Percentiles rank a stretch among this genome's conserved stretches.
These are phyloP conservation scores for Sminthurides bifidus DNA, from an alignment of 1,140 invertebrate genomes.

Conservation along the genomic window DNA sequence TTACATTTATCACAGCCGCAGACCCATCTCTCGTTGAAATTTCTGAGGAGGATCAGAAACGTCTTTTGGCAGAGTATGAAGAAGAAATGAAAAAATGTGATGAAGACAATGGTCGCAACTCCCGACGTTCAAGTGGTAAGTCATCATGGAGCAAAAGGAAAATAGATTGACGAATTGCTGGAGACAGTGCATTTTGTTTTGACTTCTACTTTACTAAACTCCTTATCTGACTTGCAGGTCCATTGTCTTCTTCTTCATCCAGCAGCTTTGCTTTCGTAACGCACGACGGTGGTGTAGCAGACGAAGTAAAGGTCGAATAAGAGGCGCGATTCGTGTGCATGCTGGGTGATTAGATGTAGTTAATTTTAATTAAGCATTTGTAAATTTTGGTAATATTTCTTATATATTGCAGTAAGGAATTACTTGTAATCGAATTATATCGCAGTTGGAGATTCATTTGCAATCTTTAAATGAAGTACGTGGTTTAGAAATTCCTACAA, in stretches of 20 bases:
- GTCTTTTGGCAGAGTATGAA: conserved; percentile 29
- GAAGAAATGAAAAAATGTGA: conserved; percentile 29
- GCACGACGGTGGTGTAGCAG: conserved; percentile 19
- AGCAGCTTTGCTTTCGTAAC: conserved; percentile 32
- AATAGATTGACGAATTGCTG: not conserved
- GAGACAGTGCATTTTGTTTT: not conserved
- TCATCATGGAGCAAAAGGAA: not conserved
- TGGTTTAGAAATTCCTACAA: not conserved
- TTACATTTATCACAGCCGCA: conserved; percentile 12
- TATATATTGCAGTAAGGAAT: not conserved
- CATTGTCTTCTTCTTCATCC: conserved; percentile 28
- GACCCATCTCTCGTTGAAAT: conserved; percentile 26
- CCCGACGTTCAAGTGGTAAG: conserved; percentile 26
- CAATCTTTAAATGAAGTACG: not conserved
- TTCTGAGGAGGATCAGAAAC: conserved; percentile 30
- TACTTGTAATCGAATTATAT: not conserved
- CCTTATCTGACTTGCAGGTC: conserved; percentile 9
- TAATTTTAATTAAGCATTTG: not conserved
- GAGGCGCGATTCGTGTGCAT: not conserved
- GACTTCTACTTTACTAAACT: not conserved
- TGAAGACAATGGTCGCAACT: conserved; percentile 22
- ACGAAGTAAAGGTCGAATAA: conserved; percentile 29
- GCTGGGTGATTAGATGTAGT: not conserved
- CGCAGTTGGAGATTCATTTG: too few relatives aligned
- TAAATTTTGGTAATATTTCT: too few relatives aligned